These are phyloP conservation scores for Saccopteryx leptura DNA, from an alignment of 2,113 vertebrate species.

Conservation along the genomic window DNA sequence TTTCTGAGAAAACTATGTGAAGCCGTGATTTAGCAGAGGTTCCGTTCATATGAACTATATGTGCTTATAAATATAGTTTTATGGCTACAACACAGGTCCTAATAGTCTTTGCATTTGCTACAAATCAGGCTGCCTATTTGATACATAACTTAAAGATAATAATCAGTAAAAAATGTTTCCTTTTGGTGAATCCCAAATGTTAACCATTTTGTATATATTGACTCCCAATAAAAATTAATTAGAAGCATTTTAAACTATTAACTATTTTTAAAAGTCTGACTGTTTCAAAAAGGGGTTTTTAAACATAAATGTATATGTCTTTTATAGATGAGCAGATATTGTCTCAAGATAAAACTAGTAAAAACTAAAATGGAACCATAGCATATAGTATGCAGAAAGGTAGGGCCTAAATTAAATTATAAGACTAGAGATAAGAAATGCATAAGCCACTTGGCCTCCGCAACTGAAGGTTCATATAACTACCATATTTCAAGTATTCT, in stretches of 20 bases:
- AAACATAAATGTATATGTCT: not conserved
- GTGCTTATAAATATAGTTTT: not conserved
- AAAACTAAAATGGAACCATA: slow-evolving; percentile 19
- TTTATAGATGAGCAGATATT: not conserved
- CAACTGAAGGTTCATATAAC: not conserved
- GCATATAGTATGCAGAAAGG: not conserved
- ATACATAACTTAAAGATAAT: not conserved
- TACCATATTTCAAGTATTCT: not conserved
- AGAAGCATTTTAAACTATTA: slow-evolving; percentile 39
- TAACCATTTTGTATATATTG: not conserved
- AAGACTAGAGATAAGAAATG: not conserved
- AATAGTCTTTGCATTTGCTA: not conserved
- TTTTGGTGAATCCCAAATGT: slow-evolving; percentile 42
- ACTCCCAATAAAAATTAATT: slow-evolving; percentile 52
- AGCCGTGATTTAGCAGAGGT: not conserved
- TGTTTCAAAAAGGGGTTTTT: not conserved
- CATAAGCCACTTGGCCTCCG: not conserved
- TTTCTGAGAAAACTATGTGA: slow-evolving; percentile 32
- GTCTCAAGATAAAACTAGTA: not conserved
- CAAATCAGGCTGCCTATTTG: not conserved
- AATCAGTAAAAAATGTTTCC: not conserved
- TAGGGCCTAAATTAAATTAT: not conserved
- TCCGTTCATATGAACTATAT: not conserved
- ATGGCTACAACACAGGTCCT: not conserved
- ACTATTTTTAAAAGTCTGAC: not conserved